Conservation (phyloP, 2,888 invertebrate species). For the Colostygia pectinataria region DNA sequence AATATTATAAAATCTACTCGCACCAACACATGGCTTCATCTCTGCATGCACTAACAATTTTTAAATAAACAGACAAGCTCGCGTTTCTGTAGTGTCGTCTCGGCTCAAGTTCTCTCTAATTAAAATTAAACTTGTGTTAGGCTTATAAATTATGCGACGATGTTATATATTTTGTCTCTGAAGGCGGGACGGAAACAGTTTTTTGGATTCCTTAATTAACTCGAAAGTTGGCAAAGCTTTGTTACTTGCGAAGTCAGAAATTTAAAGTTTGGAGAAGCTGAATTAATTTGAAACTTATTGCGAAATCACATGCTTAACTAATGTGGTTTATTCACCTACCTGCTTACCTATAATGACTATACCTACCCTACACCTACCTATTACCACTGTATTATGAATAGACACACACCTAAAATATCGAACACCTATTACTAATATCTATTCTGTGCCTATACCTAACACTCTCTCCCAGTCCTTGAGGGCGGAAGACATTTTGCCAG, state of each 20-base stretch:
- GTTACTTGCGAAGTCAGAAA: conserved; percentile 14
- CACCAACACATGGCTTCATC: too few species aligned
- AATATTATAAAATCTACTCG: too few species aligned
- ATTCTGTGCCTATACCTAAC: too few species aligned
- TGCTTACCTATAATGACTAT: too few species aligned
- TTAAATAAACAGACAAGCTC: conserved; percentile 31
- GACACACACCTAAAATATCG: too few species aligned
- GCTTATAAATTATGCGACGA: conserved; percentile 39
- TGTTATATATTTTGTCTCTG: conserved; percentile 25
- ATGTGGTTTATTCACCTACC: too few species aligned
- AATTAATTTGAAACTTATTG: conserved; percentile 10
- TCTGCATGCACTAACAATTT: conserved; percentile 22
- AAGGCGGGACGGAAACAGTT: conserved; percentile 15
- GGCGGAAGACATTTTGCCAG: too few species aligned
- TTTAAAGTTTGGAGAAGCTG: conserved; percentile 11
- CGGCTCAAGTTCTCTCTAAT: conserved; percentile 43
- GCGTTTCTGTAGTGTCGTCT: conserved; percentile 31
- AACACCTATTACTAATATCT: too few species aligned
- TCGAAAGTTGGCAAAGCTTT: conserved; percentile 10
- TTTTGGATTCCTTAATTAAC: conserved; percentile 14
- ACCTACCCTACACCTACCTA: too few species aligned
- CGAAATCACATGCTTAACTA: conserved; percentile 1
- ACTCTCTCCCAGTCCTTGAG: too few species aligned
- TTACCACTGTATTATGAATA: too few species aligned
- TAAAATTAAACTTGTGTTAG: conserved; percentile 50